A percentile compares a stretch with the other conserved stretches of the same genome.
These are phyloP conservation scores for Herpailurus yagouaroundi DNA, from an alignment of 2,113 vertebrate species.

Conservation along the genomic window DNA sequence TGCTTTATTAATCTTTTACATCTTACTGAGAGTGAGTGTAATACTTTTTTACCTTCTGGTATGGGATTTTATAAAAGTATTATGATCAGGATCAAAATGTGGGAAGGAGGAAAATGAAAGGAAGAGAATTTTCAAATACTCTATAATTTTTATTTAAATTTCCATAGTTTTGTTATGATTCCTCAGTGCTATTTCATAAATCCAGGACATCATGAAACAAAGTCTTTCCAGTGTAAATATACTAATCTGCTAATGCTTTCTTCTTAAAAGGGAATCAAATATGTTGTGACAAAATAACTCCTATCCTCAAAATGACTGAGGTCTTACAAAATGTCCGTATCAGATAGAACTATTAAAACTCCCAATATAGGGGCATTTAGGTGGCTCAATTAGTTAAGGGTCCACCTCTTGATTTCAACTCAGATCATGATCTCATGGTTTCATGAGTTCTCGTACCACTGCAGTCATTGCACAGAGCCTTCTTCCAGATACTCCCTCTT, in stretches of 20 bases:
- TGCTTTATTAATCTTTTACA: constrained; percentile 12
- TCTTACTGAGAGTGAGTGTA: background rate
- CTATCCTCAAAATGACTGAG: background rate
- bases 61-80: background rate
- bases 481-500: no score
- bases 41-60: background rate
- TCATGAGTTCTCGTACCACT: no score
- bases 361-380: background rate
- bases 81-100: background rate
- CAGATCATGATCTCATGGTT: no score
- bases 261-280: background rate
- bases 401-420: no score
- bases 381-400: no score
- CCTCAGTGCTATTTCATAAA: background rate
- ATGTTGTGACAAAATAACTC: background rate
- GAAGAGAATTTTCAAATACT: background rate
- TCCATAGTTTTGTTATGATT: background rate
- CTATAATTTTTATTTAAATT: background rate
- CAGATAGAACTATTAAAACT: constrained; percentile 7
- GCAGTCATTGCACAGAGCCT: no score
- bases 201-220: background rate
- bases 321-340: background rate
- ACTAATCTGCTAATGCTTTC: background rate
- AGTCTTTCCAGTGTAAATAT: background rate
- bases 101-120: background rate